Evolutionary conservation across 2,113 vertebrate genomes (phyloP).

Genomic region (Neotragus pygmaeus): DNA sequence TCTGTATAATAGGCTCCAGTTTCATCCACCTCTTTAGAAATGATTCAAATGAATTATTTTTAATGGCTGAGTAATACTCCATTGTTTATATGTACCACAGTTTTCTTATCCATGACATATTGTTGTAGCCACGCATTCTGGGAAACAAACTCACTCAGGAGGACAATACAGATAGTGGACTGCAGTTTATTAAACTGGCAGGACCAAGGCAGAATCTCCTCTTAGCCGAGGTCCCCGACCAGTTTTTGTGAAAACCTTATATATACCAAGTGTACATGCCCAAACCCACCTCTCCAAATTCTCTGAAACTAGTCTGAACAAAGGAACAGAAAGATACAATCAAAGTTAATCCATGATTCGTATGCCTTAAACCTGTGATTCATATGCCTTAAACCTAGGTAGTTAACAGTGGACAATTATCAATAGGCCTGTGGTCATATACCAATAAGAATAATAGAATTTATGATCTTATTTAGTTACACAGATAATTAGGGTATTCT

Average conservation of each 20-base stretch:
- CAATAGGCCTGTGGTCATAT: background rate
- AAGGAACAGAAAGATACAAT: background rate
- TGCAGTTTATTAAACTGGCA: background rate
- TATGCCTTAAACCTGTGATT: background rate
- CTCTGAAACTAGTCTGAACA: background rate
- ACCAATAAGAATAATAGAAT: background rate
- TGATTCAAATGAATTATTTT: too few relatives aligned
- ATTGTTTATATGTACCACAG: too few relatives aligned
- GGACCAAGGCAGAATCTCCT: background rate
- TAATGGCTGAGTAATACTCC: too few relatives aligned
- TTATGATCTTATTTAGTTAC: background rate
- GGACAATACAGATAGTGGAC: background rate
- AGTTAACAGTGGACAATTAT: background rate
- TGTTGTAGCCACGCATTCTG: background rate
- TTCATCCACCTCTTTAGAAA: too few relatives aligned
- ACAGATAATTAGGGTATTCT: background rate
- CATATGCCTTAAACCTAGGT: background rate
- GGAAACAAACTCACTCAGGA: background rate
- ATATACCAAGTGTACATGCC: background rate
- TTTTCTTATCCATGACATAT: background rate
- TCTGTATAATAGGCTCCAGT: too few relatives aligned
- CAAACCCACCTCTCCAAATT: background rate
- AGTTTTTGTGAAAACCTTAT: background rate
- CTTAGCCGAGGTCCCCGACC: accelerated
- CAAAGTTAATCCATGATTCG: background rate